Percentiles rank a stretch among this genome's conserved stretches.
phyloP scores from a whole-genome alignment of 2,888 invertebrate species.

The Drosophila nr. fundita region DNA sequence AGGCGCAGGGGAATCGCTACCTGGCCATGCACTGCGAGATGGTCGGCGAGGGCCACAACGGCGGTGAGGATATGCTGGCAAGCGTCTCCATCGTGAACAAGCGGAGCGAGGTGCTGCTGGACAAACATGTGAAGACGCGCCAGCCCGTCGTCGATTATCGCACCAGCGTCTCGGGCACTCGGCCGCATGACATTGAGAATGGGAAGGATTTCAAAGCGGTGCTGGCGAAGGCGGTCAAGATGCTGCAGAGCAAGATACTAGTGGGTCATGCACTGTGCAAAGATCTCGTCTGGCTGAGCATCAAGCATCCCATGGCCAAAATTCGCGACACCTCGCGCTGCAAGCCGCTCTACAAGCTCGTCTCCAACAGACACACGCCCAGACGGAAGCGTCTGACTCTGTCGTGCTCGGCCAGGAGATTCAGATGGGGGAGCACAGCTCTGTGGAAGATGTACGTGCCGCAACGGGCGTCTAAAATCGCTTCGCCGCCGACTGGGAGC shows the following conservation, averaged over 20 bases:
- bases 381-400: conserved; percentile 92
- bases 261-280: conserved; percentile 95
- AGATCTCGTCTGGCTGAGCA: conserved; percentile 92
- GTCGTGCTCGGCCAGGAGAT: conserved; percentile 91
- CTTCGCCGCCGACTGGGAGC: conserved; percentile 92
- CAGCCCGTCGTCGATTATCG: conserved; percentile 91
- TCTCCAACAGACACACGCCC: conserved; percentile 90
- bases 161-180: conserved; percentile 93
- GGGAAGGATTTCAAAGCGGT: conserved; percentile 89
- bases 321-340: conserved; percentile 93
- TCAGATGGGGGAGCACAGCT: conserved; percentile 93
- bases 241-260: conserved; percentile 90
- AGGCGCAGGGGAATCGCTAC: conserved; percentile 86
- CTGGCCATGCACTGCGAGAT: conserved; percentile 97
- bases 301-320: conserved; percentile 91
- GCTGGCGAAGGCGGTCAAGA: conserved; percentile 91
- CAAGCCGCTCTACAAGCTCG: conserved; percentile 89
- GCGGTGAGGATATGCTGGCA: conserved; percentile 92
- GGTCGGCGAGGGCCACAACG: conserved; percentile 93
- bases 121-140: conserved; percentile 92
- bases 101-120: conserved; percentile 92
- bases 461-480: conserved; percentile 92
- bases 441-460: conserved; percentile 91
- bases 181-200: conserved; percentile 89
- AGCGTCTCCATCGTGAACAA: conserved; percentile 95